Evolutionary conservation across 2,888 invertebrate species (phyloP), one percentile per base, ranked within the genome.

Genomic region (Piscicola geometra): DNA sequence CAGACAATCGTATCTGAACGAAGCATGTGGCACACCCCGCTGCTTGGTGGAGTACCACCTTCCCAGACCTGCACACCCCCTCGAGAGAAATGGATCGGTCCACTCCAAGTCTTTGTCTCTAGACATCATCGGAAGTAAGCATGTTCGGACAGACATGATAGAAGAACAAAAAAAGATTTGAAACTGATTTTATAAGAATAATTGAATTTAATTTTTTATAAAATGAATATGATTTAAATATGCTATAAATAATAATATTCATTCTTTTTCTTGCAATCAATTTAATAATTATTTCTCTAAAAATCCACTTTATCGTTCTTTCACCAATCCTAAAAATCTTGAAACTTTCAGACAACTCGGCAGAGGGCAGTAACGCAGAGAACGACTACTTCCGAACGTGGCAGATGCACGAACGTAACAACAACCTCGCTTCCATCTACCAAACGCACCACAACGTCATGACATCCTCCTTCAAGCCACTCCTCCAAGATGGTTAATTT

Each of bases 351-450:
- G 73, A 56, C 52, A 56, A 32, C n/a, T 33, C 73, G 32, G 25
- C 56, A 21, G 73, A 73, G n/a, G 73, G 73, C 28, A 56, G 56
- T 5, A 73, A 73, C 66, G 70, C 68, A 28, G 80, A 80, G 75
- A 80, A 80, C 74, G 79, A 79, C 77, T 80, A 80, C 76, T 80
- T 80, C 75, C 71, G 80, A 35, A 80, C 80, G 25, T 80, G 80
- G 80, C 80, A 80, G 66, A 73, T 80, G 35, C 79, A 78, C 71
- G 77, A 76, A 15, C 76, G 72, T 5, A 56, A 56, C 60, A 56
- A 56, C 25, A 56, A 56, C 60, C 25, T 56, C 3, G 60, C 60
- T 5, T 56, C 60, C 25, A 56, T 56, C 25, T 56, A 56, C 25
- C 60, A 56, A 56, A 56, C 60, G 3, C 60, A 56, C 25, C 60